A percentile compares a stretch with the other conserved stretches of the same genome.
These are phyloP conservation scores for Seira musarum DNA, from an alignment of 2,888 invertebrate species.

Conservation along the genomic window DNA sequence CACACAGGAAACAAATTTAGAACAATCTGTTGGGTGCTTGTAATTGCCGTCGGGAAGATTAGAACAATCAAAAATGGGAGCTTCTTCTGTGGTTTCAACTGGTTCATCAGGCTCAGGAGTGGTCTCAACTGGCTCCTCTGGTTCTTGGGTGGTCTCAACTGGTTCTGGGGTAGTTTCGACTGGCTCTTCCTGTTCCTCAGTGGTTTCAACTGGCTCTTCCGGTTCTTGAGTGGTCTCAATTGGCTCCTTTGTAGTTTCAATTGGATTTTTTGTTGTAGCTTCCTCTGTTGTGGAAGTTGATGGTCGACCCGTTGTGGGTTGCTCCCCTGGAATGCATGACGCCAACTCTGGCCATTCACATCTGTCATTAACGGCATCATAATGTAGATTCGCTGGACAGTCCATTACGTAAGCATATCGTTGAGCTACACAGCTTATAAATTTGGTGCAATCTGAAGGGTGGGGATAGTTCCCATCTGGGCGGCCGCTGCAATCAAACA, in stretches of 20 bases:
- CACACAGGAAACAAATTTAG: constrained; percentile 18
- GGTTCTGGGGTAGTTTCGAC: neutral
- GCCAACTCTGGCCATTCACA: constrained; percentile 32
- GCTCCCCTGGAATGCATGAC: constrained; percentile 1
- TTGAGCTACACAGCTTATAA: constrained; percentile 54
- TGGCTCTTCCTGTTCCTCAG: neutral
- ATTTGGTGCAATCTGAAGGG: constrained; percentile 50
- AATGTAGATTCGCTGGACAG: constrained; percentile 27
- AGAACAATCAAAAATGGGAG: constrained; percentile 1
- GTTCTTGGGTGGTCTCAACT: too few species aligned
- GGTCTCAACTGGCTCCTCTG: too few species aligned
- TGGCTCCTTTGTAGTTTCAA: neutral
- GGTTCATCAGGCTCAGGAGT: neutral
- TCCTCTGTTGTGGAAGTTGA: neutral
- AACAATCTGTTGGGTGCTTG: constrained; percentile 6
- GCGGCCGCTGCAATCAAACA: constrained; percentile 52
- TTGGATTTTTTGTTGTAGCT: neutral
- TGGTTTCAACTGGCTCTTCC: neutral
- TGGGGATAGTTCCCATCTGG: constrained; percentile 56
- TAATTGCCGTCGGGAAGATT: constrained; percentile 7
- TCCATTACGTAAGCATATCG: constrained; percentile 52
- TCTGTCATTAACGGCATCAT: constrained; percentile 25
- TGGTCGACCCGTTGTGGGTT: constrained; percentile 17
- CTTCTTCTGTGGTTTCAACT: neutral
- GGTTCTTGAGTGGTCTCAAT: neutral